Percentiles rank a stretch among this genome's conserved stretches.
Evolutionary conservation across 2,113 vertebrate species (phyloP).

Genomic region (Psammodynastes pulverulentus): DNA sequence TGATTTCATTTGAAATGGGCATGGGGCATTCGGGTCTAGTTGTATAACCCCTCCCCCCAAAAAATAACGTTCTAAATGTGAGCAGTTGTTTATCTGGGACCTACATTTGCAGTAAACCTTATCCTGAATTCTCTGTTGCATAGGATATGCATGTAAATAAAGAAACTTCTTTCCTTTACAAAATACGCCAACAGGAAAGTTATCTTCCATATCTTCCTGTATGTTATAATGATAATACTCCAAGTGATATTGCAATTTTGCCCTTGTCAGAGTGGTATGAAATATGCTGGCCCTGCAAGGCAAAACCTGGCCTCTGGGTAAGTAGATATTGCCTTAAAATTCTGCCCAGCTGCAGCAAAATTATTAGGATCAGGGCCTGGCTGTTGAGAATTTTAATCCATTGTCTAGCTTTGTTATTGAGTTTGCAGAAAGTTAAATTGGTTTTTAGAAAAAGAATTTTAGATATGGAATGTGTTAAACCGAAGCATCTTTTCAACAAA

Average conservation of each 20-base stretch:
- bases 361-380: conserved; percentile 11
- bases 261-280: not conserved
- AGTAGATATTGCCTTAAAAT: not conserved
- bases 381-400: conserved; percentile 25
- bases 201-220: not conserved
- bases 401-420: conserved; percentile 45
- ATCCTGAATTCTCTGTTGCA: not conserved
- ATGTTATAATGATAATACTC: not conserved
- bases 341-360: not conserved
- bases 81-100: not conserved
- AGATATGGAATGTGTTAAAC: conserved; percentile 53
- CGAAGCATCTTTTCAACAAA: conserved; percentile 40
- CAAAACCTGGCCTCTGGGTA: not conserved
- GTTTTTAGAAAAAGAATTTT: conserved; percentile 38
- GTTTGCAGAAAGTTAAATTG: conserved; percentile 36
- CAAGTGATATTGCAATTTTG: not conserved
- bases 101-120: not conserved
- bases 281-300: not conserved
- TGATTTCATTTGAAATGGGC: not conserved
- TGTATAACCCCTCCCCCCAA: not conserved
- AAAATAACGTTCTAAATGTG: not conserved
- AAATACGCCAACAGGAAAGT: not conserved
- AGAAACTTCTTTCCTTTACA: not conserved
- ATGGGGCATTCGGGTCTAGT: not conserved
- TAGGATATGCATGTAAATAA: not conserved